Percentiles rank a stretch among this genome's conserved stretches.
These are phyloP conservation scores for Meteorus cinctellus DNA, from an alignment of 2,888 invertebrate genomes.

Conservation along the genomic window DNA sequence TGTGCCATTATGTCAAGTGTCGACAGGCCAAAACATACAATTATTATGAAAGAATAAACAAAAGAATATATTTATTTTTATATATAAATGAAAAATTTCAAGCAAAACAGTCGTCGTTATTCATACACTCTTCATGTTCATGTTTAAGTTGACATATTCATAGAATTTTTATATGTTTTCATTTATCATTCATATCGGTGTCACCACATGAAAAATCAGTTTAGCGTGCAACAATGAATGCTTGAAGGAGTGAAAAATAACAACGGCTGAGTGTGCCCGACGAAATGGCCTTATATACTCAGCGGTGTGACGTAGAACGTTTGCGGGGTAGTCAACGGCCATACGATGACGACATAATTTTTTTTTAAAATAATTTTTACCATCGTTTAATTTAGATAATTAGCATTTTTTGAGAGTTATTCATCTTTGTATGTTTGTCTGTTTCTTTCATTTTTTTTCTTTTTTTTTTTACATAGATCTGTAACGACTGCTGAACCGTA, in stretches of 20 bases:
- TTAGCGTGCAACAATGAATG: conserved; percentile 17
- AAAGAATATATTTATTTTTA: conserved; percentile 42
- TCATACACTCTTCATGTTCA: conserved; percentile 33
- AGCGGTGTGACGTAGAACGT: conserved; percentile 61
- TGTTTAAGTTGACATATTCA: conserved; percentile 3
- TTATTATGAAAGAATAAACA: conserved; percentile 39
- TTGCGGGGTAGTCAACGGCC: conserved; percentile 53
- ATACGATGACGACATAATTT: conserved; percentile 54
- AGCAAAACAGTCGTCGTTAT: conserved; percentile 46
- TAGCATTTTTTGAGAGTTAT: conserved; percentile 53
- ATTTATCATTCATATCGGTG: conserved; percentile 28
- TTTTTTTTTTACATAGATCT: conserved; percentile 54
- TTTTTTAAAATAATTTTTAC: conserved; percentile 43
- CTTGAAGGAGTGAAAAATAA: conserved; percentile 49
- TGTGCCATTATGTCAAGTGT: conserved; percentile 48
- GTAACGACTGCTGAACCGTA: conserved; percentile 65
- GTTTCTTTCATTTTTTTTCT: conserved; percentile 48
- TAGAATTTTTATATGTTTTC: conserved; percentile 25
- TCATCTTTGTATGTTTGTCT: conserved; percentile 34
- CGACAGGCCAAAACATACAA: conserved; percentile 25
- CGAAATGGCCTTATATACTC: conserved; percentile 58
- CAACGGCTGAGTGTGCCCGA: conserved; percentile 56
- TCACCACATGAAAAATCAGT: conserved; percentile 1
- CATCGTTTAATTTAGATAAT: conserved; percentile 49
- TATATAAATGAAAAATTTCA: conserved; percentile 22